phyloP scores from a whole-genome alignment of 2,888 invertebrate genomes.

The Mechanitis messenoides region DNA sequence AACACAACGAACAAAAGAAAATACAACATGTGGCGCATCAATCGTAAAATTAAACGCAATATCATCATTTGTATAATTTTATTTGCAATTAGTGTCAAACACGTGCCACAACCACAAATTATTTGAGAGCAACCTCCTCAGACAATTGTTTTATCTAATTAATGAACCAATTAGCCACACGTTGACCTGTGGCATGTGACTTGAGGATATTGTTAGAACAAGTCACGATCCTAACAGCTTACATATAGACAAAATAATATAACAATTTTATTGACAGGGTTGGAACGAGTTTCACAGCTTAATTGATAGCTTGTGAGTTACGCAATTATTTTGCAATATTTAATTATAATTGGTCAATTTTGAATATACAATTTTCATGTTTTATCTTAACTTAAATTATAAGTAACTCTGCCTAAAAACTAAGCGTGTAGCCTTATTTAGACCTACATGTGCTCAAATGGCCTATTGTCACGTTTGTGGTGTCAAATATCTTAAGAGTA shows the following conservation, averaged over 20 bases:
- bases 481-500: slow-evolving; percentile 34
- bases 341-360: background rate
- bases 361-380: background rate
- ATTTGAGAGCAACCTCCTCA: slow-evolving; percentile 8
- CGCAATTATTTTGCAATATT: no score
- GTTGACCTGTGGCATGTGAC: slow-evolving; percentile 31
- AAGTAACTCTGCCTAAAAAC: slow-evolving; percentile 26
- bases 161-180: slow-evolving; percentile 33
- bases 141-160: slow-evolving; percentile 13
- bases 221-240: slow-evolving; percentile 27
- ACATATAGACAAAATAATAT: background rate
- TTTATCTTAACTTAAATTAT: slow-evolving; percentile 17
- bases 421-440: slow-evolving; percentile 26
- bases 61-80: slow-evolving; percentile 33
- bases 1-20: slow-evolving; percentile 16
- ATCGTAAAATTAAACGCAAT: slow-evolving; percentile 18
- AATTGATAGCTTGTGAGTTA: no score
- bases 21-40: slow-evolving; percentile 21
- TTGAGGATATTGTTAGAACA: slow-evolving; percentile 16
- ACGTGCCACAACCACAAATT: slow-evolving; percentile 16
- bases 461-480: slow-evolving; percentile 37
- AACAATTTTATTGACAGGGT: background rate
- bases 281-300: no score
- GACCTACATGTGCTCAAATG: slow-evolving; percentile 33
- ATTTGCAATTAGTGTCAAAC: slow-evolving; percentile 28